These are phyloP conservation scores for Cathartes aura DNA, from an alignment of 2,113 vertebrate genomes.

Conservation along the genomic window DNA sequence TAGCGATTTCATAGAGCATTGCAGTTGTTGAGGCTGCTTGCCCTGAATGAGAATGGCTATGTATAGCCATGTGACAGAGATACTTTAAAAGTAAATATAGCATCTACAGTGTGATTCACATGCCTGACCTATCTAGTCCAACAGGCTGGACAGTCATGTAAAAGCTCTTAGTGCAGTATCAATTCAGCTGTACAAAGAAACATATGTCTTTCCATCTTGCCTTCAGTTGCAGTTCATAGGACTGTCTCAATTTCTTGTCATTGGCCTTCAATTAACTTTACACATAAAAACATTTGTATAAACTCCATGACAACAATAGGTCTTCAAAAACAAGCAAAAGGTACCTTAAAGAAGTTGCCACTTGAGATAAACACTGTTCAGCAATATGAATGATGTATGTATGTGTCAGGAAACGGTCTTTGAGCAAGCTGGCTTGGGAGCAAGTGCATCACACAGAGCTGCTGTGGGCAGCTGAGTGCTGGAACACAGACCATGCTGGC, in stretches of 20 bases:
- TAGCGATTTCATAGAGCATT: constrained; percentile 33
- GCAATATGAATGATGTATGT: neutral
- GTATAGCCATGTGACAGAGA: constrained; percentile 51
- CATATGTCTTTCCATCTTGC: neutral
- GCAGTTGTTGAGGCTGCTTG: constrained; percentile 31
- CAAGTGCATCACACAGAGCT: neutral
- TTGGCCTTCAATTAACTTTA: neutral
- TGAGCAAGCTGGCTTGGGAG: neutral
- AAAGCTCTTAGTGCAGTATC: neutral
- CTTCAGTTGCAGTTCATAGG: rapidly evolving
- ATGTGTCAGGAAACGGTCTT: neutral
- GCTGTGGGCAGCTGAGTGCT: neutral
- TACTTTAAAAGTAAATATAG: constrained; percentile 77
- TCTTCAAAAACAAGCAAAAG: neutral
- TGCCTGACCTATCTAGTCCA: constrained; percentile 57
- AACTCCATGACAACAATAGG: rapidly evolving
- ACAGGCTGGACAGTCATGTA: neutral
- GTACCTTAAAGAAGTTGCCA: neutral
- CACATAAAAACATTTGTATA: neutral
- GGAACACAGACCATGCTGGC: neutral
- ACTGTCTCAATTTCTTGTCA: neutral
- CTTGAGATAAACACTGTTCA: neutral
- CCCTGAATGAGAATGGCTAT: constrained; percentile 45
- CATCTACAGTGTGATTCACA: constrained; percentile 20
- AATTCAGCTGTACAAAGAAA: neutral